A percentile compares a stretch with the other conserved stretches of the same genome.
phyloP scores from a whole-genome alignment of 64 coral and sea anemone genomes.

The Montipora efflorescens region DNA sequence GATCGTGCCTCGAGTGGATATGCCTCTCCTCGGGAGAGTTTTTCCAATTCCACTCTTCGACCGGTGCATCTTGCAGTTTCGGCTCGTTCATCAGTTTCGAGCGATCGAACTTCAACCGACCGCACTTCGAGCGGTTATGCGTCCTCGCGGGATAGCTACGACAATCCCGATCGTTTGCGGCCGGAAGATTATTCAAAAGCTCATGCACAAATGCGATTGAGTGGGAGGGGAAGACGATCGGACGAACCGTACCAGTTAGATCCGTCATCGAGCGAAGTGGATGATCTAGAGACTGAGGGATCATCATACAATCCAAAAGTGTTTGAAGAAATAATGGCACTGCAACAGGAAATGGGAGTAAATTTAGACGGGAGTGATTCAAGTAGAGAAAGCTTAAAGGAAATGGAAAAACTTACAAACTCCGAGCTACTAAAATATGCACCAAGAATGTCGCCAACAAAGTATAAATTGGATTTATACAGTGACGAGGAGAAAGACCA shows the following conservation, averaged over 20 bases:
- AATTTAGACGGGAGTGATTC: slow-evolving; percentile 89
- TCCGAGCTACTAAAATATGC: slow-evolving; percentile 60
- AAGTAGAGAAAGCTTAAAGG: slow-evolving; percentile 58
- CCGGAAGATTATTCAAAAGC: slow-evolving; percentile 29
- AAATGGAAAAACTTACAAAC: slow-evolving; percentile 67
- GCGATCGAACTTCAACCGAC: slow-evolving; percentile 75
- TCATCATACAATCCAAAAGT: slow-evolving; percentile 76
- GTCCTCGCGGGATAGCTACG: slow-evolving; percentile 77
- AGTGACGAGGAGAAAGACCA: slow-evolving; percentile 88
- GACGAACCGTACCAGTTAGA: slow-evolving; percentile 91
- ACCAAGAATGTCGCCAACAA: slow-evolving; percentile 56
- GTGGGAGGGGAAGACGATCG: slow-evolving; percentile 26
- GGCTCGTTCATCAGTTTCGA: slow-evolving; percentile 64
- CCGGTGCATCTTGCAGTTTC: background rate
- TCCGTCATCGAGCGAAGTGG: slow-evolving; percentile 63
- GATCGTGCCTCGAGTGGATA: slow-evolving; percentile 48
- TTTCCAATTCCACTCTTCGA: background rate
- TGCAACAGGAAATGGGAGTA: slow-evolving; percentile 84
- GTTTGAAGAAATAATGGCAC: slow-evolving; percentile 72
- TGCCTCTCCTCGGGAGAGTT: slow-evolving; percentile 72
- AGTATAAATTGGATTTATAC: slow-evolving; percentile 77
- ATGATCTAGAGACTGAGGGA: slow-evolving; percentile 71
- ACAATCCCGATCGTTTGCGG: slow-evolving; percentile 10
- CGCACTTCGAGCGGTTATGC: slow-evolving; percentile 55
- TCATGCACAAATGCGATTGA: slow-evolving; percentile 25